Evolutionary conservation across 2,113 vertebrate genomes (phyloP).

Genomic region (Heterochromis multidens): DNA sequence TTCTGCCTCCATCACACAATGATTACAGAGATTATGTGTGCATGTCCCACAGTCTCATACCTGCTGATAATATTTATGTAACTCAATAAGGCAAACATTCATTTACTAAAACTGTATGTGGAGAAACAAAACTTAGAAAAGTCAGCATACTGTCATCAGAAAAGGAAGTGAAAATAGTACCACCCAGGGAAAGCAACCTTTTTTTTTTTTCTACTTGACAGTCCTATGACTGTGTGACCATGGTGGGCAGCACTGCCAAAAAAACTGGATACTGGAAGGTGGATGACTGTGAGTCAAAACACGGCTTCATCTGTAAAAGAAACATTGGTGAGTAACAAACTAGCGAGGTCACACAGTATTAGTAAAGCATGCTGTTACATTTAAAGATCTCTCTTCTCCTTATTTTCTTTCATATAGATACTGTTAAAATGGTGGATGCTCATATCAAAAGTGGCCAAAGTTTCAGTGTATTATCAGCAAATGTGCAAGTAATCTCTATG

Average conservation of each 20-base stretch:
- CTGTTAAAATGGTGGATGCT: too few relatives aligned
- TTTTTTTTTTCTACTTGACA: slow-evolving; percentile 4
- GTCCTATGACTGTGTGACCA: slow-evolving; percentile 85
- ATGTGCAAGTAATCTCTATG: background rate
- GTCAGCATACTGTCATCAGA: background rate
- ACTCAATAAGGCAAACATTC: background rate
- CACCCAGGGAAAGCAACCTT: background rate
- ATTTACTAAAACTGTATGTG: background rate
- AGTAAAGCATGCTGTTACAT: background rate
- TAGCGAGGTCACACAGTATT: background rate
- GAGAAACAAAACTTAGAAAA: background rate
- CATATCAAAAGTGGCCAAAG: too few relatives aligned
- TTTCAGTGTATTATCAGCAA: too few relatives aligned
- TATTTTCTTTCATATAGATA: background rate
- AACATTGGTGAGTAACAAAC: slow-evolving; percentile 73
- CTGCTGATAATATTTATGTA: background rate
- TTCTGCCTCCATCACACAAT: background rate
- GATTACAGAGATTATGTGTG: background rate
- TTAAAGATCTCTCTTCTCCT: background rate
- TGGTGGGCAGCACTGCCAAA: slow-evolving; percentile 67
- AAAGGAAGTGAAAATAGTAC: background rate
- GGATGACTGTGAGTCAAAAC: slow-evolving; percentile 72
- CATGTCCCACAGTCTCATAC: background rate
- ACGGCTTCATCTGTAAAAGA: slow-evolving; percentile 87
- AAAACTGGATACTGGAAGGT: slow-evolving; percentile 86